Evolutionary conservation across 1,140 invertebrate species (phyloP), one percentile per base, ranked within the genome.

Genomic region (Sinonovacula constricta): DNA sequence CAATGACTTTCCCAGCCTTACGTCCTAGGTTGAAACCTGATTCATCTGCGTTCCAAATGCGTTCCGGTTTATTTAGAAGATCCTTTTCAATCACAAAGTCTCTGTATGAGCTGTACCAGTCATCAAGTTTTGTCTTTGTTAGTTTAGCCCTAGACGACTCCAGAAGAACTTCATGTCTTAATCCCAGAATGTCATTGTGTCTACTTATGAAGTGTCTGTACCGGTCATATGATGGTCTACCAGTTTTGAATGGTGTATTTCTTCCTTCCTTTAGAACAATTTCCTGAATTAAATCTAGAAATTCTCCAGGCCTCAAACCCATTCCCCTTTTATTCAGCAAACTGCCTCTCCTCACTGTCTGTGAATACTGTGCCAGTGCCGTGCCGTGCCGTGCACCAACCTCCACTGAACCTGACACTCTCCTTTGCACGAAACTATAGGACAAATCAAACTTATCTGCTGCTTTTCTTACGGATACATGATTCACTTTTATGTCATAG

Each of bases 21-120:
- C 62, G 30, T 31, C 62, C 62, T 18, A 65, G 1, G 31, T 1
- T 2, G 30, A 65, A 65, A 1, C 2, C 3, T 2, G 62, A 2
- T 36, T 49, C 3, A 59, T 56, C 68, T 15, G 53, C 68, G 59
- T 70, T 59, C 49, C 53, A 57, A n/a, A 56, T 59, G 30, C 68
- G 3, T 22, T 56, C 28, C 10, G 54, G 69, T 36, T 54, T 57
- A 15, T 62, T 2, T 18, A 72, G 22, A 24, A 72, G 1, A 2
- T 28, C 2, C 62, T 62, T 72, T 18, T 15, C 53, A 36, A 24
- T 31, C 14, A 72, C 15, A 30, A 72, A 72, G 26, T 72, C 56
- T 60, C 0, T 60, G 34, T 24, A 60, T 15, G n/a, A 26, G 18
- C 15, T 24, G 45, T 33, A 72, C 53, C 36, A 36, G 0, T 62